A percentile compares a stretch with the other conserved stretches of the same genome.
These are phyloP conservation scores for Sapajus apella DNA, from an alignment of 2,113 vertebrate species.

Conservation along the genomic window DNA sequence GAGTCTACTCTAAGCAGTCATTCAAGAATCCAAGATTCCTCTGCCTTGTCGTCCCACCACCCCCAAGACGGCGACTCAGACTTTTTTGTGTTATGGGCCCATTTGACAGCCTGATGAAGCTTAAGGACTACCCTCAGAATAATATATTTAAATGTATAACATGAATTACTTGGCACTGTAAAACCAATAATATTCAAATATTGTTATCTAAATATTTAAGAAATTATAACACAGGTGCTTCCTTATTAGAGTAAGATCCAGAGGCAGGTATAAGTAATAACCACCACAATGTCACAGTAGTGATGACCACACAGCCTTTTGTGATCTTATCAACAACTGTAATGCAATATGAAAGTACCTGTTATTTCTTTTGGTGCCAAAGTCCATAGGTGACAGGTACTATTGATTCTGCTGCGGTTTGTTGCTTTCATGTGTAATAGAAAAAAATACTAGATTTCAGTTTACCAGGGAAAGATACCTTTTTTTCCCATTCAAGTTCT, in stretches of 20 bases:
- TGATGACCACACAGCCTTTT: neutral
- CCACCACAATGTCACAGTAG: neutral
- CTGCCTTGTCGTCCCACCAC: fast-evolving
- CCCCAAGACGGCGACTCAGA: neutral
- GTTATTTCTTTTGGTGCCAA: neutral
- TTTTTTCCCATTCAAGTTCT: neutral
- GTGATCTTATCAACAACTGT: neutral
- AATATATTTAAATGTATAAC: neutral
- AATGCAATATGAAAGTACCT: neutral
- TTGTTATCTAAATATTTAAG: neutral
- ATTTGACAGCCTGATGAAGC: neutral
- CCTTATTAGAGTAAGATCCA: neutral
- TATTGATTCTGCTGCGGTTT: neutral
- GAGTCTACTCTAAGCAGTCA: neutral
- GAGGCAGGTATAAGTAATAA: neutral
- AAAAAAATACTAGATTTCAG: neutral
- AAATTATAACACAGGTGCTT: neutral
- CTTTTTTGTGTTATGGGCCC: neutral
- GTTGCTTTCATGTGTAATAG: neutral
- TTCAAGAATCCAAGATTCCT: neutral
- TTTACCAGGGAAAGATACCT: neutral
- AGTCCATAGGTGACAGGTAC: neutral
- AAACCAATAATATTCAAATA: neutral
- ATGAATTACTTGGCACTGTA: neutral
- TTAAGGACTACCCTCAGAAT: neutral